Base-by-base conservation (phyloP, 92 coral and sea anemone species). In the Palythoa grandis region DNA sequence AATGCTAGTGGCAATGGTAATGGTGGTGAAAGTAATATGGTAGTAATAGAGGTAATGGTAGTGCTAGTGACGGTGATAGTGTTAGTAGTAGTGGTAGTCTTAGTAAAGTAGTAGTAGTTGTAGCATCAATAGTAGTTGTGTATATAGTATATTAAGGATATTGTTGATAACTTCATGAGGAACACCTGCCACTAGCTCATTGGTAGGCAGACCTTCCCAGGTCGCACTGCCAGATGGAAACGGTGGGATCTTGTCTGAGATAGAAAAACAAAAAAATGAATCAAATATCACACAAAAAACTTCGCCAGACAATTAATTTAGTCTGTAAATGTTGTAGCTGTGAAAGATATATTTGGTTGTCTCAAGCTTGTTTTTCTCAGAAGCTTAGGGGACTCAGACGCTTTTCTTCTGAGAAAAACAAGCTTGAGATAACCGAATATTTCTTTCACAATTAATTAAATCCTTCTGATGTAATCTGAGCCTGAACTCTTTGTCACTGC, bases 191-290 rank as follows among this genome's bases (percentile, higher is more conserved):
- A 88, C 93, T 12, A 96, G 91, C 73, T 92, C 99, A 60, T 95
- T 94, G 3, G 94, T 96, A n/a, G 98, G 98, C 14, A 96, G 89
- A 47, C 99, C 98, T 85, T 94, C 96, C 98, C 96, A 95, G 40
- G 91, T 88, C 38, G 95, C 91, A 72, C 92, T 92, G 78, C 91
- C 92, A 7, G 89, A 61, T 11, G 95, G 90, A 53, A 94, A 92
- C n/a, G 95, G 91, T 6, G 88, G 83, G 86, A 90, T 82, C 79
- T 93, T 95, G 76, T 90, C 97, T 96, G 87, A 65, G 70, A 66
- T 20, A 60, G 39, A 20, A 39, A 63, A 20, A 61, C 20, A 7
- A 61, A 4, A n/a, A 56, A 16, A 61, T 19, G 29, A 61, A 20
- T 16, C 1, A 61, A 11, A 61, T 16, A 61, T 16, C 16, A 61